Evolutionary conservation across 1,140 invertebrate species (phyloP).

Genomic region (Medauroidea extradentata): DNA sequence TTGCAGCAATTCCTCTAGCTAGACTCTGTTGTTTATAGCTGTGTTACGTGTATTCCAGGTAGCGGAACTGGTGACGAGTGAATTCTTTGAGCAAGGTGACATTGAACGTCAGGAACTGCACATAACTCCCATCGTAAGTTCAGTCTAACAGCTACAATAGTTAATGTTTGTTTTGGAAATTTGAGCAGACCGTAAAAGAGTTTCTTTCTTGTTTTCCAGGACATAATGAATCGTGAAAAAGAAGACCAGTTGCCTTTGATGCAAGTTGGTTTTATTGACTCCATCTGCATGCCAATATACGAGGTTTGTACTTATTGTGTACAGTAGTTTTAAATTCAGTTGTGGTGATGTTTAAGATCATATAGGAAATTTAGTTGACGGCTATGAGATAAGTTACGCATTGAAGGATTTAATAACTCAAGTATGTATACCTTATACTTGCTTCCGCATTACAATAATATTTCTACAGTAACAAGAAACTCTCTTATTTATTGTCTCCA

Average conservation of each 20-base stretch:
- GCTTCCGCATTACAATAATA: too few relatives aligned
- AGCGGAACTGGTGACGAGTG: constrained; percentile 86
- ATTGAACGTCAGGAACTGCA: constrained; percentile 81
- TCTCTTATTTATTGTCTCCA: too few relatives aligned
- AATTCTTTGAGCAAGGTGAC: constrained; percentile 96
- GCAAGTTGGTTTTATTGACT: constrained; percentile 96
- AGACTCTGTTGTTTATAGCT: constrained; percentile 13
- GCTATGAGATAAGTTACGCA: too few relatives aligned
- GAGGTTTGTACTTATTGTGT: constrained; percentile 69
- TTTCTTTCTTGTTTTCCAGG: constrained; percentile 52
- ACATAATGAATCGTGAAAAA: constrained; percentile 96
- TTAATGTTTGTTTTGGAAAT: neutral
- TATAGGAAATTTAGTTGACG: too few relatives aligned
- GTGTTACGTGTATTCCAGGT: too few relatives aligned
- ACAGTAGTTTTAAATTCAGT: too few relatives aligned
- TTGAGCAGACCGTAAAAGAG: neutral
- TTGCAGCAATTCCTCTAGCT: too few relatives aligned
- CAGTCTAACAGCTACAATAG: neutral
- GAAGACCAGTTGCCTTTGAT: constrained; percentile 90
- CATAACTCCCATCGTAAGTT: constrained; percentile 78
- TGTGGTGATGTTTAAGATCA: too few relatives aligned
- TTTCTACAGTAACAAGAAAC: too few relatives aligned
- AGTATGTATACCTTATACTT: too few relatives aligned
- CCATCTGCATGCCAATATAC: constrained; percentile 92
- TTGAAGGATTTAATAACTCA: too few relatives aligned